phyloP scores from a whole-genome alignment of 2,113 vertebrate genomes.

The Chionomys nivalis region DNA sequence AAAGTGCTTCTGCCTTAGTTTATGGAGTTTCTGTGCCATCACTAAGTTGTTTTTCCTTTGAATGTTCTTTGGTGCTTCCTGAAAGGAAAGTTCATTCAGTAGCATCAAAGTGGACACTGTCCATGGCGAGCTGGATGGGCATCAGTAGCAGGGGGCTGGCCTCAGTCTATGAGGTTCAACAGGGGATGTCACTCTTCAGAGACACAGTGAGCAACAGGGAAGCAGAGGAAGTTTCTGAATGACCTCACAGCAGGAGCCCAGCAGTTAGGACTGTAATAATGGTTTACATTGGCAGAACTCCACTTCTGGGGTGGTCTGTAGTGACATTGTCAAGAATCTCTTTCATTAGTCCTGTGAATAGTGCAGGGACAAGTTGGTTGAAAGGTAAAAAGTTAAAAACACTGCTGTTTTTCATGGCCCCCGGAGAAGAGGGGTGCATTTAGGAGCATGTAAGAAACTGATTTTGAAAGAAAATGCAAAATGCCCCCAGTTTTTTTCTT shows the following conservation, averaged over 20 bases:
- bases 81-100: slow-evolving; percentile 70
- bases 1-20: slow-evolving; percentile 7
- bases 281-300: slow-evolving; percentile 76
- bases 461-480: slow-evolving; percentile 71
- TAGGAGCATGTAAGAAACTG: slow-evolving; percentile 66
- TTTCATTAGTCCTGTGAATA: slow-evolving; percentile 73
- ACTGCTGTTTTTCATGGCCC: slow-evolving; percentile 68
- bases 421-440: slow-evolving; percentile 71
- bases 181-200: slow-evolving; percentile 76
- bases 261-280: slow-evolving; percentile 40
- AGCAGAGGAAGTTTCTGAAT: slow-evolving; percentile 59
- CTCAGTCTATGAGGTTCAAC: slow-evolving; percentile 77
- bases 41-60: slow-evolving; percentile 68
- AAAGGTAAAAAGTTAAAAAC: slow-evolving; percentile 82
- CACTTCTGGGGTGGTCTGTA: slow-evolving; percentile 66
- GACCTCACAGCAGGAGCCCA: slow-evolving; percentile 59
- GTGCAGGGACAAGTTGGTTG: slow-evolving; percentile 74
- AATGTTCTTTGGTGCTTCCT: slow-evolving; percentile 73
- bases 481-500: slow-evolving; percentile 68
- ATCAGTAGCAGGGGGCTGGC: slow-evolving; percentile 65
- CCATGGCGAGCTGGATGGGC: slow-evolving; percentile 57
- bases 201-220: slow-evolving; percentile 62
- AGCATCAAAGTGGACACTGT: slow-evolving; percentile 81
- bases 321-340: slow-evolving; percentile 68
- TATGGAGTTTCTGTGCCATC: slow-evolving; percentile 50